phyloP scores from a whole-genome alignment of 2,888 invertebrate species.

The Pardosa pseudoannulata region DNA sequence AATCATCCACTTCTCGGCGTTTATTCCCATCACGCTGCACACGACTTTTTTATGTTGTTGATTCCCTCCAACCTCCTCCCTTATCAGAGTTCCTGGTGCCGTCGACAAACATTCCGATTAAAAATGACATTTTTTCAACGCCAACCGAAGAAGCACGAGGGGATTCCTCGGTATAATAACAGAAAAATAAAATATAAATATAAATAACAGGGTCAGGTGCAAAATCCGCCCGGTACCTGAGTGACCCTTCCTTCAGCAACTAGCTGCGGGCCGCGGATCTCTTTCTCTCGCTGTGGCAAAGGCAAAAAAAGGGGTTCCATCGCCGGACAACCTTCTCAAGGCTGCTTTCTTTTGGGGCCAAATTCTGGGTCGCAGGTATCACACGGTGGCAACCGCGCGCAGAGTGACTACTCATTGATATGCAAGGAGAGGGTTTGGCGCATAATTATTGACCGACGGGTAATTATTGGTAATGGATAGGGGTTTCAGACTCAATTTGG shows the following conservation, averaged over 20 bases:
- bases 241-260: neutral
- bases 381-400: conserved; percentile 15
- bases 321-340: conserved; percentile 1
- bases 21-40: too few species aligned
- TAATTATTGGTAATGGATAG: conserved; percentile 12
- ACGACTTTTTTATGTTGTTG: too few species aligned
- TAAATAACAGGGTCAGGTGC: neutral
- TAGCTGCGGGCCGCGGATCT: neutral
- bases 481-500: neutral
- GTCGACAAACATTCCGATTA: too few species aligned
- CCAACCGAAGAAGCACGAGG: neutral
- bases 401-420: neutral
- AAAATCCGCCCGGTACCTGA: neutral
- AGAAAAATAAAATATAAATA: too few species aligned
- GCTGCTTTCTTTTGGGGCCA: neutral
- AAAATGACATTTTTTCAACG: too few species aligned
- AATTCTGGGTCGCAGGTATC: neutral
- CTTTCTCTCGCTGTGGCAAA: too few species aligned
- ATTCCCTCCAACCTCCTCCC: too few species aligned
- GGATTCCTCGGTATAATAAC: neutral
- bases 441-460: conserved; percentile 1
- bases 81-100: too few species aligned
- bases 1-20: too few species aligned
- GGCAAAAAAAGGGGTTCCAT: too few species aligned
- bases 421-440: neutral